Evolutionary conservation across 1,140 invertebrate genomes (phyloP).

Genomic region (Cyrtorhinus lividipennis): DNA sequence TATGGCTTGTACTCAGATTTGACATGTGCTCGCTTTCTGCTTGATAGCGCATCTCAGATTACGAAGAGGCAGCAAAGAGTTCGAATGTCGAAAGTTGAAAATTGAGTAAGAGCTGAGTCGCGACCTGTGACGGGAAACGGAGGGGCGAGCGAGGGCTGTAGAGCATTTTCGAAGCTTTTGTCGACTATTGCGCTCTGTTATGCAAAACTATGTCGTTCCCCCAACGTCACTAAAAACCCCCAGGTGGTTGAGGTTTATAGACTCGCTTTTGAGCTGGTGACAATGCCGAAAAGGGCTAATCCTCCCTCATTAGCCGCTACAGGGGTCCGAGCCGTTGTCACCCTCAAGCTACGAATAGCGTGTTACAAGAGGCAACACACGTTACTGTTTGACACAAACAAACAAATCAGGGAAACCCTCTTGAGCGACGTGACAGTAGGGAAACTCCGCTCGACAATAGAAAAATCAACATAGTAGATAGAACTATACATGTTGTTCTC

Average conservation of each 20-base stretch:
- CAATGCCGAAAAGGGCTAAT: background rate
- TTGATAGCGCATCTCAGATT: background rate
- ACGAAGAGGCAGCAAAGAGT: background rate
- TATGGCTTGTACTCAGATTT: too few species aligned
- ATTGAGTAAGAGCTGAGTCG: background rate
- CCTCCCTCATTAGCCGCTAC: background rate
- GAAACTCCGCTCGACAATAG: too few species aligned
- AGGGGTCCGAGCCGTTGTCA: background rate
- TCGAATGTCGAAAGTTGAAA: background rate
- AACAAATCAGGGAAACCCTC: background rate
- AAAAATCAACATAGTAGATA: too few species aligned
- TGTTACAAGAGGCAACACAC: background rate
- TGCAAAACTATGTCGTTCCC: background rate
- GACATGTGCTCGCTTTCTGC: background rate
- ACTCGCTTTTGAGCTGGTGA: background rate
- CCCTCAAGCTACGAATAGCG: background rate
- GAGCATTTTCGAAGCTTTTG: background rate
- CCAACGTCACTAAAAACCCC: background rate
- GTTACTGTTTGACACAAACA: background rate
- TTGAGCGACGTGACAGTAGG: background rate
- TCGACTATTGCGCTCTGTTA: background rate
- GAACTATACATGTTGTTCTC: too few species aligned
- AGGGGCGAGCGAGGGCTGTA: background rate
- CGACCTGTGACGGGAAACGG: background rate
- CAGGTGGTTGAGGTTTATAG: background rate